Evolutionary conservation across 30 jellyfish, hydroid and myxozoan genomes (phyloP), one percentile per base, ranked within the genome.

Genomic region (Nemopilema nomurai): DNA sequence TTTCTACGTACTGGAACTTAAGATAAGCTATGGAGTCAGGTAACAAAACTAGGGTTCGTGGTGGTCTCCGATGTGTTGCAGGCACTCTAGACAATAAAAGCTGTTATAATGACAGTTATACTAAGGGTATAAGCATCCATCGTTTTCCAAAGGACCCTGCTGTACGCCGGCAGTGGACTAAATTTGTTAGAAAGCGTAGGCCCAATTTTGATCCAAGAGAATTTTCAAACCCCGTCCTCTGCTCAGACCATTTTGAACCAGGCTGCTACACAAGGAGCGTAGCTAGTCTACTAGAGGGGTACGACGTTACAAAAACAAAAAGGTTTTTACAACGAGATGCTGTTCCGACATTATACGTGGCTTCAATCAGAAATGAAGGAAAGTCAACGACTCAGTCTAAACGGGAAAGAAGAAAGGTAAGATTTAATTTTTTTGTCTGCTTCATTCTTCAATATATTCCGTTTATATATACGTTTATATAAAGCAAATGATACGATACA

Each of bases 41-140:
- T 41, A 41, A 41, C 57, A 41, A 41, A 41, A 41, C 57, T 41
- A 41, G 13, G 57, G 57, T 41, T 63, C 79, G 79, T 41, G 79
- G 79, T 69, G 79, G 79, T 28, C 49, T 23, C 17, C 51, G 22
- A 18, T 69, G 79, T 69, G 79, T 69, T 69, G 79, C 79, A n/a
- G 79, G 79, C 79, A 69, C 79, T n/a, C 50, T 28, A 69, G 51
- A 69, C 51, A 69, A 69, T n/a, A 23, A 28, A 28, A 69, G 79
- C 51, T 69, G 79, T 28, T n/a, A 19, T n/a, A 69, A 69, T 28
- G 33, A 23, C 33, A n/a, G 51, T 18, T 20, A 69, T 20, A 69
- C 79, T 27, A 23, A 23, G 49, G 79, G 79, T 18, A 69, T 69
- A 22, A 23, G 51, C 49, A 22, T 69, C 51, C 79, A 69, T 28